phyloP scores from a whole-genome alignment of 2,888 invertebrate genomes.

The Drosophila kuntzei region DNA sequence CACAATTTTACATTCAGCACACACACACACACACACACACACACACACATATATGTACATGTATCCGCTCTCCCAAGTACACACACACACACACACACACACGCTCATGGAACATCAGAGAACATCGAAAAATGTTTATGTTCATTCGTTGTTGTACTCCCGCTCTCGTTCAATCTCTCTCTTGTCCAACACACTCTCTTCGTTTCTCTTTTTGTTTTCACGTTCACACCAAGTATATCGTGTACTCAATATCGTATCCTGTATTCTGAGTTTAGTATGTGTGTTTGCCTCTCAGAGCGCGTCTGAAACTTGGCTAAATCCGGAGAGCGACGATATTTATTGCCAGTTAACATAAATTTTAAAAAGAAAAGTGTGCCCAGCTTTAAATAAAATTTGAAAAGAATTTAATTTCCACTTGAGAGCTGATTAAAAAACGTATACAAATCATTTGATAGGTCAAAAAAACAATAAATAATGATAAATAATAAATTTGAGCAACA shows the following conservation, averaged over 20 bases:
- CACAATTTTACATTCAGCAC: constrained; percentile 14
- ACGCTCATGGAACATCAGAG: background rate
- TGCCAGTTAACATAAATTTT: background rate
- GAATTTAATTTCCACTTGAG: background rate
- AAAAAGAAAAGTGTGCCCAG: constrained; percentile 6
- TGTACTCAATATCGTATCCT: background rate
- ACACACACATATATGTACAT: background rate
- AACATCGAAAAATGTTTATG: background rate
- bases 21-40: constrained; percentile 26
- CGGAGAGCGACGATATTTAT: background rate
- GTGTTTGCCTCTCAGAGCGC: constrained; percentile 41
- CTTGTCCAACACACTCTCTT: constrained; percentile 2
- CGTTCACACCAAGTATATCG: constrained; percentile 5
- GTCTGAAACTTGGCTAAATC: constrained; percentile 12
- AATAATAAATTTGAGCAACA: background rate
- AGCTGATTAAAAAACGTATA: background rate
- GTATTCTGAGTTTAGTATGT: constrained; percentile 37
- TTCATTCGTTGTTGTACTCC: constrained; percentile 24
- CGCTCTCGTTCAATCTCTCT: background rate
- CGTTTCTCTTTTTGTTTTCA: constrained; percentile 1
- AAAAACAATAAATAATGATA: background rate
- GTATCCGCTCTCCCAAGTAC: constrained; percentile 1
- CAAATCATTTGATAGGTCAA: background rate
- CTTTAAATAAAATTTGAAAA: background rate
- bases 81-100: constrained; percentile 25